Evolutionary conservation across 37 sponge, comb jelly and placozoan species (phyloP), one percentile per base, ranked within the genome.

Genomic region (Oopsacas minuta): DNA sequence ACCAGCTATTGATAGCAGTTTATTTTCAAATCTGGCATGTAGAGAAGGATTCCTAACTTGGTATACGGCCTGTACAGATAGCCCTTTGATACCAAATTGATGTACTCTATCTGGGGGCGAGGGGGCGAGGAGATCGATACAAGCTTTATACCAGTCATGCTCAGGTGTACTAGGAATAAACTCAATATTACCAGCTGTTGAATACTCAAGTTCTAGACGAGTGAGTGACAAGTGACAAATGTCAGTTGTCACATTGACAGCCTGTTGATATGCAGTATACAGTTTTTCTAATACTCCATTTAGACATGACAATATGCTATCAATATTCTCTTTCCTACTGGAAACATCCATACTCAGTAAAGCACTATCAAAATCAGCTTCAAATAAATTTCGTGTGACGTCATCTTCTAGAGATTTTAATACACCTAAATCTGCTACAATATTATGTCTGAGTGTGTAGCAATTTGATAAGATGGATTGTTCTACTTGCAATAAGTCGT

Each of bases 181-280:
- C 75, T 61, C 75, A 34, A 61, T 61, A 34, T 61, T 61, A 25
- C 75, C 75, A 25, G 75, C 75, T n/a, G 75, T 61, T 5, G 75
- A 61, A 34, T 32, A 61, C 75, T 61, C 75, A 5, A 61, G 75
- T 12, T 61, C 75, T 3, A 61, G 75, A 3, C 75, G 75, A 34
- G 32, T 61, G 28, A 61, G 75, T 10, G 75, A 10, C 32, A 61
- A n/a, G 5, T 61, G 75, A 34, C 22, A 61, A 25, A 5, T 61
- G 17, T 61, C 75, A 61, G 75, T 12, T 61, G 75, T 3, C 28
- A 34, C 22, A 25, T 25, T 61, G 32, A 61, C 75, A 25, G 75
- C 75, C 75, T 20, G 20, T 3, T 12, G 28, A 61, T 34, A 61
- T 5, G 75, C 75, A 12, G 75, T 61, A 3, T 61, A 3, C 28